A percentile compares a stretch with the other conserved stretches of the same genome.
These are phyloP conservation scores for Mesoclemmys tuberculata DNA, from an alignment of 2,113 vertebrate species.

Conservation along the genomic window DNA sequence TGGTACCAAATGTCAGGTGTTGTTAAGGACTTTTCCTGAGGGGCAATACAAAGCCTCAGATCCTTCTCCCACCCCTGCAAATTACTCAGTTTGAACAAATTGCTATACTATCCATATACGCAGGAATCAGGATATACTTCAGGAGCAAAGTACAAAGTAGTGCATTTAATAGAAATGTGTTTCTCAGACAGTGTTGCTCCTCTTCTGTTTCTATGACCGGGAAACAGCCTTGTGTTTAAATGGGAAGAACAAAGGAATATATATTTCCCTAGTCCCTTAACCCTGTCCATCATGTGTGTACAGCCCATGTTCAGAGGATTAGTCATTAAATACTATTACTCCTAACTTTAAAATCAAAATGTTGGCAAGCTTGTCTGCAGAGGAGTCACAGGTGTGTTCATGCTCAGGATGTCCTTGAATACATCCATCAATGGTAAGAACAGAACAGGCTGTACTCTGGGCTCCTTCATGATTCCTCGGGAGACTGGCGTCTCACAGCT, in stretches of 20 bases:
- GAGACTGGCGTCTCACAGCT: not conserved
- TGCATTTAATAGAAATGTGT: not conserved
- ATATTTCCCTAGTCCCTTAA: not conserved
- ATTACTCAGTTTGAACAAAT: not conserved
- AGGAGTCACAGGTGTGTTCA: not conserved
- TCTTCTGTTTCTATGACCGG: not conserved
- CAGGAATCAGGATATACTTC: not conserved
- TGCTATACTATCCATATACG: not conserved
- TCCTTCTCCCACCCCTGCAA: not conserved
- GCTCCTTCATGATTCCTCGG: not conserved
- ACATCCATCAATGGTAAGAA: not conserved
- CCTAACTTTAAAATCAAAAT: constrained; percentile 11
- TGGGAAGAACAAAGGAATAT: not conserved
- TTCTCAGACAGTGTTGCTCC: not conserved
- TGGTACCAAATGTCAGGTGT: not conserved
- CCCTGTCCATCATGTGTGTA: not conserved
- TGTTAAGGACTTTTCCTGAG: not conserved
- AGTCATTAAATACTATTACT: not conserved
- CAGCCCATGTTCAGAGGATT: not conserved
- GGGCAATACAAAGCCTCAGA: not conserved
- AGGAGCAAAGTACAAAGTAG: not conserved
- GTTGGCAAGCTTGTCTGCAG: constrained; percentile 22
- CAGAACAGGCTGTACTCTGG: not conserved
- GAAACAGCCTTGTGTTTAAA: constrained; percentile 6
- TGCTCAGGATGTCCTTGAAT: constrained; percentile 18